Evolutionary conservation across 2,113 vertebrate species (phyloP), one percentile per base, ranked within the genome.

Genomic region (Gopherus evgoodei): DNA sequence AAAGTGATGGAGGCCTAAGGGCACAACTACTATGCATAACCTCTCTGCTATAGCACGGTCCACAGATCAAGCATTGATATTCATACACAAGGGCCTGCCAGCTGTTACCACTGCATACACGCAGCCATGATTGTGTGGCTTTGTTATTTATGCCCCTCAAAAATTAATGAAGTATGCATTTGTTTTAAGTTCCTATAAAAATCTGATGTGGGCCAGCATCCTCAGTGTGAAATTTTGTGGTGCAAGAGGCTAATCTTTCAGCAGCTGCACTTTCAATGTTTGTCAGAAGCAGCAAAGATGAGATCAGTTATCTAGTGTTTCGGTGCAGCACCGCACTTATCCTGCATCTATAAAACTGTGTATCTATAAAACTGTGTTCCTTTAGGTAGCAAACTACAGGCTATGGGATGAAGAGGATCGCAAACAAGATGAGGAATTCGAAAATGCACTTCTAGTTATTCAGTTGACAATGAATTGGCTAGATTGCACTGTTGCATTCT

Each of bases 151-250:
- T 81, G 53, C 3, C 50, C 50, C 50, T 13, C 56, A 16, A 78
- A 78, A 2, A 0, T 19, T 3, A 1, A 24, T 50, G 14, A 93
- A 86, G 17, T 0, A 6, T 24, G 31, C 82, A 75, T 49, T 84
- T 59, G 2, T 59, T 31, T 14, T 44, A 14, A 62, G 4, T 76
- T 44, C 76, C 78, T 17, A 3, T 1, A 2, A 13, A 38, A 65
- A 49, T 2, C 16, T 29, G 1, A 16, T 0, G 24, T 0, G 14
- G 0, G 3, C 53, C 69, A 31, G 3, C 42, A 35, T 0, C 9
- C 72, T 4, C 42, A 21, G 29, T 47, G 0, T 0, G 59, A 10
- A 42, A 29, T 54, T 1, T 7, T 57, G 3, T 17, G 1, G 80
- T n/a, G 62, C 21, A 0, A 50, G 2, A 1, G 24, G 42, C 21